Conservation (phyloP, 2,888 invertebrate genomes). For the Nomada flava region DNA sequence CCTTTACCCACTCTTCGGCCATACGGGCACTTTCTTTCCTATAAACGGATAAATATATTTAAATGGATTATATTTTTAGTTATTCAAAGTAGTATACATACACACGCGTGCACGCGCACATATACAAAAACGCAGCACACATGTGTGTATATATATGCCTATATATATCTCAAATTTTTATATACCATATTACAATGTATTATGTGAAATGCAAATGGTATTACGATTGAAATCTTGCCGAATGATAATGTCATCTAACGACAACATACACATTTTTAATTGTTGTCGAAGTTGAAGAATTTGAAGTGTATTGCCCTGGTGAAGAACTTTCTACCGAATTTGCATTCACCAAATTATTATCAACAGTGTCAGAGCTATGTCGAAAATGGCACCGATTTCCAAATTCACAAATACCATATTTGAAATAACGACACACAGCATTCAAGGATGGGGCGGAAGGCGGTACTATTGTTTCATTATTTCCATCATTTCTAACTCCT, state of each 20-base stretch:
- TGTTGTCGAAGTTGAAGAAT: conserved; percentile 46
- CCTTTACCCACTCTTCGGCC: conserved; percentile 85
- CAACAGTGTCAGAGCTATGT: conserved; percentile 68
- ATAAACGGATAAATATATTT: conserved; percentile 18
- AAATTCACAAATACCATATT: conserved; percentile 80
- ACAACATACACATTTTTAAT: conserved; percentile 61
- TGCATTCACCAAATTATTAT: conserved; percentile 36
- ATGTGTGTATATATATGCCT: background rate
- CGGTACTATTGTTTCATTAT: conserved; percentile 62
- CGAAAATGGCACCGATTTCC: conserved; percentile 79
- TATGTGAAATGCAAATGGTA: conserved; percentile 43
- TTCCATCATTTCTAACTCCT: conserved; percentile 69
- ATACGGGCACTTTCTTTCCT: conserved; percentile 55
- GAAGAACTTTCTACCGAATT: conserved; percentile 68
- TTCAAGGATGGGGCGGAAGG: conserved; percentile 53
- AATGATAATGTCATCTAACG: conserved; percentile 30
- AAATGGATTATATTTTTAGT: background rate
- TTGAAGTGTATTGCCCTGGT: conserved; percentile 66
- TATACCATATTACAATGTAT: conserved; percentile 44
- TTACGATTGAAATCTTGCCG: conserved; percentile 38
- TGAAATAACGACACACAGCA: conserved; percentile 78
- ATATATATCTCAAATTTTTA: conserved; percentile 31
- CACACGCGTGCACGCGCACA: background rate
- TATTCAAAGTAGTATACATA: background rate
- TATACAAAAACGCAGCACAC: background rate